Base-by-base conservation (phyloP, 2,888 invertebrate species). In the Ormyrus thymus region DNA sequence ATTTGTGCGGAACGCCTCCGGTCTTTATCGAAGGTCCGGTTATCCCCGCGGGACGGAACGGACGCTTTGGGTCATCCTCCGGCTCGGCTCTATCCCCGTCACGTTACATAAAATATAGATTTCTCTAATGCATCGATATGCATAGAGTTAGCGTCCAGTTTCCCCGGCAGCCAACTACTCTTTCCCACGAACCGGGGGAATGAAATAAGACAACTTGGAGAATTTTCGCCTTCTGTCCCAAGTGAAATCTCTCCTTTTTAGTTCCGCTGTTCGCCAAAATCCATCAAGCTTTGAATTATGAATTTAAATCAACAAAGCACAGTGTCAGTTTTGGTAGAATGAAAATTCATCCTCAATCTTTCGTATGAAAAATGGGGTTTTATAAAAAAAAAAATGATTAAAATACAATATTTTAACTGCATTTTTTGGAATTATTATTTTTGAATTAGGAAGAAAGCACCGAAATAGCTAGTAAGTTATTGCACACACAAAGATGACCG, bases 71-170 rank as follows among this genome's bases (percentile, higher is more conserved):
- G 83, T 83, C 83, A 78, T 81, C 80, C 81, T 75, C 76, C 84
- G 78, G 81, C 76, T 45, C n/a, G 15, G 46, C 66, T 13, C 55
- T 45, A 11, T 46, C 84, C 84, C 84, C 86, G 88, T 87, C 88
- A 87, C 83, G 82, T 84, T 84, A 80, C 84, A 84, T 87, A 86
- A 88, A 86, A 86, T 87, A 87, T 88, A 86, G 87, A 88, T 85
- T 86, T 85, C 83, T 85, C 83, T 81, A 83, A 83, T 84, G 82
- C 85, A 85, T 85, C 85, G 84, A 85, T 85, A 84, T 85, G 83
- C 83, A 83, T 84, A 83, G 85, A 85, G 87, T 86, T 86, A 84
- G 84, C 82, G 75, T 82, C 82, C 82, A 84, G 85, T 86, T 85
- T 82, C 62, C 71, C 77, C 76, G 48, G 58, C 50, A 66, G 72